Evolutionary conservation across 2,888 invertebrate species (phyloP).

Genomic region (Rhabditoides inermis): DNA sequence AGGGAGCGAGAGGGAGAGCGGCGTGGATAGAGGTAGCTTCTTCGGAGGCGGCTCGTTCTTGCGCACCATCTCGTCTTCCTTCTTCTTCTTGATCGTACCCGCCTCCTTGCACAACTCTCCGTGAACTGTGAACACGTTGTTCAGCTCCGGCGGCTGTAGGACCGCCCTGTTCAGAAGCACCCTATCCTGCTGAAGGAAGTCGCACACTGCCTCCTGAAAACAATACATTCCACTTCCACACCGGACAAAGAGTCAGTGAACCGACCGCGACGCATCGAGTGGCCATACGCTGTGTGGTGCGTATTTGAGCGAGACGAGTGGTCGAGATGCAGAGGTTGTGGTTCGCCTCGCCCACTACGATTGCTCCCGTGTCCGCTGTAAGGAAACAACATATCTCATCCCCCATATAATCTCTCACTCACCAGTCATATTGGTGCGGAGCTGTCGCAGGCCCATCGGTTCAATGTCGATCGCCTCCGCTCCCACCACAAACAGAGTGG

Average conservation of each 20-base stretch:
- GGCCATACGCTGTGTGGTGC: slow-evolving; percentile 33
- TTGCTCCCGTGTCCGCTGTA: slow-evolving; percentile 27
- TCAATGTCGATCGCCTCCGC: slow-evolving; percentile 26
- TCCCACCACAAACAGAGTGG: slow-evolving; percentile 41
- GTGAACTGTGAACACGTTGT: slow-evolving; percentile 22
- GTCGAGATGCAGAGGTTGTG: slow-evolving; percentile 28
- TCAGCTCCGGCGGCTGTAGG: slow-evolving; percentile 17
- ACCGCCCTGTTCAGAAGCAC: slow-evolving; percentile 8
- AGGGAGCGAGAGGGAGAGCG: no score
- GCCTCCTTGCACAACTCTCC: slow-evolving; percentile 1
- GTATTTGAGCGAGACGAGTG: slow-evolving; percentile 16
- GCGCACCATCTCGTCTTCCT: no score
- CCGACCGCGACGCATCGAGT: slow-evolving; percentile 28
- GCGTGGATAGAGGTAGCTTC: no score
- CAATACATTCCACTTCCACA: neutral
- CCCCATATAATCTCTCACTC: neutral
- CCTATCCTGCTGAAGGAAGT: slow-evolving; percentile 28
- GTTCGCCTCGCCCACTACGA: slow-evolving; percentile 35
- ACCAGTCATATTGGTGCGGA: slow-evolving; percentile 35
- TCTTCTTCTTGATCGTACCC: no score
- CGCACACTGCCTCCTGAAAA: slow-evolving; percentile 31
- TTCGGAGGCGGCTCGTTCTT: neutral
- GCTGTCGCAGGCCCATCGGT: slow-evolving; percentile 19
- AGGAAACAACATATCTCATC: neutral
- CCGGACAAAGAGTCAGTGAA: neutral